A percentile compares a stretch with the other conserved stretches of the same genome.
Conservation (phyloP, 2,797 vertebrate species). For the Cryptoprocta ferox region DNA sequence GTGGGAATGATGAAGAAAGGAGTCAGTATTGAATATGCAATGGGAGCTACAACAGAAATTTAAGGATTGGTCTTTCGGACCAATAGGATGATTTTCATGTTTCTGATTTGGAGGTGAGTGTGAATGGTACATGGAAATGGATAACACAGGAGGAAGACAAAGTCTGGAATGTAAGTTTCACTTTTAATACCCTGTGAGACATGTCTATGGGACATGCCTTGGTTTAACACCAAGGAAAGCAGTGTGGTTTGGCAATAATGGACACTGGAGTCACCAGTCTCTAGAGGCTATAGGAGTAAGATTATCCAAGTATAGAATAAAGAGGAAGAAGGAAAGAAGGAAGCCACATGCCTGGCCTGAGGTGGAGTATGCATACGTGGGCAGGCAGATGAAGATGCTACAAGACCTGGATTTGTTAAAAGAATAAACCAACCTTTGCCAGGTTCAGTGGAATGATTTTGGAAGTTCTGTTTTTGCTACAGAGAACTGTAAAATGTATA, state of each 20-base stretch:
- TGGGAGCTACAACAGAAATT: background rate
- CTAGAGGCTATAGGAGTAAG: background rate
- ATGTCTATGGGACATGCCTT: background rate
- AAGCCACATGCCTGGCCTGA: background rate
- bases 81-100: background rate
- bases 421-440: background rate
- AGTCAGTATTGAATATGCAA: background rate
- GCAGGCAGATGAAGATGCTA: background rate
- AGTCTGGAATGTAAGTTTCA: background rate
- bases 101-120: background rate
- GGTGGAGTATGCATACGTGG: fast-evolving
- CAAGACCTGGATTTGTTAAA: background rate
- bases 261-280: background rate
- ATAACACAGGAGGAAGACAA: background rate
- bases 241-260: background rate
- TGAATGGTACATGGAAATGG: background rate
- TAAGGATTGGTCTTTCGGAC: background rate
- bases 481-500: background rate
- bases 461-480: background rate
- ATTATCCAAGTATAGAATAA: background rate
- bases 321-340: background rate
- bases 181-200: background rate
- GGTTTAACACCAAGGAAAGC: background rate
- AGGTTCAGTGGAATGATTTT: background rate
- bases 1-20: background rate